phyloP scores from a whole-genome alignment of 2,797 vertebrate genomes.

The Neosilurus hyrtlii region DNA sequence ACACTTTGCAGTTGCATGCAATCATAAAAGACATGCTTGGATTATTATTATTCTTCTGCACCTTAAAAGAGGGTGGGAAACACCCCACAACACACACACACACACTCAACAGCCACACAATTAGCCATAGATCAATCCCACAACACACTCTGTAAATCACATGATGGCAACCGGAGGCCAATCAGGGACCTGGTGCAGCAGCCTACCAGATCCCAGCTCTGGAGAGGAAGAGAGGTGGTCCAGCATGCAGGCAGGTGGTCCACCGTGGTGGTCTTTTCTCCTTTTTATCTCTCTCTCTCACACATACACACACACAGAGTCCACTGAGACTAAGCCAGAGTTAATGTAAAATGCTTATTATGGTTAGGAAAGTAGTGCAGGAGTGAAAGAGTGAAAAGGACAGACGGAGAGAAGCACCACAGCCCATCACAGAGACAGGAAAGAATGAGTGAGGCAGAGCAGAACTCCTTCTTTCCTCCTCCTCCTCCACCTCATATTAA shows the following conservation, averaged over 20 bases:
- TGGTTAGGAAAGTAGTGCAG: background rate
- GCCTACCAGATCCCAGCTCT: constrained; percentile 47
- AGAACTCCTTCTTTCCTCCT: constrained; percentile 7
- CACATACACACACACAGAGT: constrained; percentile 32
- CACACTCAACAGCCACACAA: constrained; percentile 37
- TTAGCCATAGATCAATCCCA: constrained; percentile 70
- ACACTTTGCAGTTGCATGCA: constrained; percentile 59
- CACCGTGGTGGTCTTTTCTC: constrained; percentile 69
- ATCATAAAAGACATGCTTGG: constrained; percentile 65
- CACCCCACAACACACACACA: constrained; percentile 32
- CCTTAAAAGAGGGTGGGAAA: constrained; percentile 35
- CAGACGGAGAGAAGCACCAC: constrained; percentile 11
- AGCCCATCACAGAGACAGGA: constrained; percentile 6
- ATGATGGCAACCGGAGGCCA: constrained; percentile 56
- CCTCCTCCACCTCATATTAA: constrained; percentile 12
- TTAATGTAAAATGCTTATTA: constrained; percentile 27
- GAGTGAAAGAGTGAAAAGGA: constrained; percentile 1
- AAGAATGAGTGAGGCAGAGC: background rate
- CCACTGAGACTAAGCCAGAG: constrained; percentile 49
- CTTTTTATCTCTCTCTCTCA: constrained; percentile 9
- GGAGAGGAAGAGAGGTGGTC: constrained; percentile 44
- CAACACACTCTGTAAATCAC: constrained; percentile 78
- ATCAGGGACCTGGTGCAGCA: constrained; percentile 40
- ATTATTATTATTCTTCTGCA: constrained; percentile 56
- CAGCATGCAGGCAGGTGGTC: constrained; percentile 73